A percentile compares a stretch with the other conserved stretches of the same genome.
These are phyloP conservation scores for Channallabes apus DNA, from an alignment of 2,797 vertebrate genomes.

Conservation along the genomic window DNA sequence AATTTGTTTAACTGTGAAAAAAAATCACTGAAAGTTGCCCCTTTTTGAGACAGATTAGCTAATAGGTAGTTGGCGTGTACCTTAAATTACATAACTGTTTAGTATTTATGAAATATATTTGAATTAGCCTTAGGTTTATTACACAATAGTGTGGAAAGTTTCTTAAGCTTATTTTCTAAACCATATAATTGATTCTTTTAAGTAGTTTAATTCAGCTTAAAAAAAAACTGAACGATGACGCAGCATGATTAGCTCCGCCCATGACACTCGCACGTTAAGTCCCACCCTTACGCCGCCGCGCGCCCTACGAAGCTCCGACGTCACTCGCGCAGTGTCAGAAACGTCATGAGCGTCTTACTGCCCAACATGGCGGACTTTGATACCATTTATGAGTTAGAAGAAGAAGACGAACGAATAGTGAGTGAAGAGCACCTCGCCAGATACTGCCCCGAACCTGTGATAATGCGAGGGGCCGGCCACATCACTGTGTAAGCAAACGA, in stretches of 20 bases:
- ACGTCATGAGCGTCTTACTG: slow-evolving; percentile 93
- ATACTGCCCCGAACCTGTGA: slow-evolving; percentile 89
- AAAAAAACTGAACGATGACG: no score
- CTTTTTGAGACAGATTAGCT: neutral
- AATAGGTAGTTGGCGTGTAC: neutral
- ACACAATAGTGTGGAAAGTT: neutral
- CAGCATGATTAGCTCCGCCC: neutral
- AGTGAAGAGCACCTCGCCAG: slow-evolving; percentile 86
- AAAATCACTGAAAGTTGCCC: neutral
- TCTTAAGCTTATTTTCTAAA: neutral
- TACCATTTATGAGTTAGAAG: slow-evolving; percentile 96
- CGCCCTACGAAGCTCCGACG: slow-evolving; percentile 31
- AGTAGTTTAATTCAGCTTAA: neutral
- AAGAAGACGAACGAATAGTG: slow-evolving; percentile 87
- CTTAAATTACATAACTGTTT: neutral
- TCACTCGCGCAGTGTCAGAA: slow-evolving; percentile 54
- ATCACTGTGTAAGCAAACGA: slow-evolving; percentile 92
- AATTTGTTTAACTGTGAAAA: neutral
- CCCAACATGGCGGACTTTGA: slow-evolving; percentile 99
- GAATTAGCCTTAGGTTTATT: neutral
- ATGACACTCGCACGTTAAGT: neutral
- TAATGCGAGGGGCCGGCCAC: slow-evolving; percentile 94
- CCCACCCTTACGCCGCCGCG: neutral
- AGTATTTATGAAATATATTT: neutral
- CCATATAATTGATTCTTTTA: neutral